These are phyloP conservation scores for Stegostoma tigrinum DNA, from an alignment of 2,113 vertebrate genomes.

Conservation along the genomic window DNA sequence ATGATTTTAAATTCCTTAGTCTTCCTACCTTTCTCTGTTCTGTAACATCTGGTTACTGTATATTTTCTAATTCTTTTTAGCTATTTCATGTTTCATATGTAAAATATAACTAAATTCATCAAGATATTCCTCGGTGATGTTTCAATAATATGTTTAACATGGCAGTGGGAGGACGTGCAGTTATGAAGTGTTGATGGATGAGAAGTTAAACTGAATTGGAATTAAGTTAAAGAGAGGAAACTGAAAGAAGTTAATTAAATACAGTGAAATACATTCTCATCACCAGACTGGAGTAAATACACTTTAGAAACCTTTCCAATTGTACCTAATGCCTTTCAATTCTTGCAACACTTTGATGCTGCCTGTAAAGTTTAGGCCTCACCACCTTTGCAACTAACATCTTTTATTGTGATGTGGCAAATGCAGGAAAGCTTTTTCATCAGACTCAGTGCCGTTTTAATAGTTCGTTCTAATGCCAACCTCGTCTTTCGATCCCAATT, in stretches of 20 bases:
- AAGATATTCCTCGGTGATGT: background rate
- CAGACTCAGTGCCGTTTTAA: background rate
- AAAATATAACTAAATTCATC: background rate
- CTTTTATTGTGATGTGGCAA: conserved; percentile 19
- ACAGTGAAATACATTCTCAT: background rate
- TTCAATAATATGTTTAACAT: background rate
- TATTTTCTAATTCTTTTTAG: background rate
- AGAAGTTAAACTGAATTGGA: background rate
- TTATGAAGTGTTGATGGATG: background rate
- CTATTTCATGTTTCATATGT: background rate
- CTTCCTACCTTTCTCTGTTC: background rate
- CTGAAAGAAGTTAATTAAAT: background rate
- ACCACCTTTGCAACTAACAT: background rate
- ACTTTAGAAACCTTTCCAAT: background rate
- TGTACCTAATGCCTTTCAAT: background rate
- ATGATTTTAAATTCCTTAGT: background rate
- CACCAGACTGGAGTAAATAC: background rate
- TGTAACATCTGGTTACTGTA: background rate
- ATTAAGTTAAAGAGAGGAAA: background rate
- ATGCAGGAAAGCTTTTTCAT: conserved; percentile 7
- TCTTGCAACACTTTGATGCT: background rate
- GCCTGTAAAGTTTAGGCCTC: background rate
- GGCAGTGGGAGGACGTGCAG: background rate
- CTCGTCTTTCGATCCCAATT: background rate
- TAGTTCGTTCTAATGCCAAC: background rate